phyloP scores from a whole-genome alignment of 2,888 invertebrate species.

The Acrobasis consociella region DNA sequence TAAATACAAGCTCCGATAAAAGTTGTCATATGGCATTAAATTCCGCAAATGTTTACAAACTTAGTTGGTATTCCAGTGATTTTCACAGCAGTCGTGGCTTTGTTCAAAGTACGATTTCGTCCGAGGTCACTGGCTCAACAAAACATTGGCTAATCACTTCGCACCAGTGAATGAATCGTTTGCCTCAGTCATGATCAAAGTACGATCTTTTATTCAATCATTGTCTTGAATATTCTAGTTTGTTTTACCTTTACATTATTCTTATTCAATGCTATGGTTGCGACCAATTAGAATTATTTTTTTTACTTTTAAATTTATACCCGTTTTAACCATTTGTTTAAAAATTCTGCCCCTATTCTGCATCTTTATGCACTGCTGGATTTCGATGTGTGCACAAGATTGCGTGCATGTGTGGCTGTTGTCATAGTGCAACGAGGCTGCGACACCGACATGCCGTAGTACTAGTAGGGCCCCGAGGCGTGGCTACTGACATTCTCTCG shows the following conservation, averaged over 20 bases:
- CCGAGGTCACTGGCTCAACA: constrained; percentile 71
- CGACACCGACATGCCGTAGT: constrained; percentile 54
- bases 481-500: constrained; percentile 58
- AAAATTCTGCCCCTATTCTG: constrained; percentile 52
- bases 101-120: constrained; percentile 68
- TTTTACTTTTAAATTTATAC: neutral
- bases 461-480: constrained; percentile 58
- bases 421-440: constrained; percentile 56
- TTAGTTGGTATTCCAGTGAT: constrained; percentile 22
- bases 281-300: neutral
- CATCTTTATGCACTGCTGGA: constrained; percentile 31
- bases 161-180: constrained; percentile 54
- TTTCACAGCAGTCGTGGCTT: constrained; percentile 55
- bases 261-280: neutral
- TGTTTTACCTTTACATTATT: neutral
- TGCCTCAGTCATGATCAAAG: constrained; percentile 36
- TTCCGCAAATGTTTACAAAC: constrained; percentile 12
- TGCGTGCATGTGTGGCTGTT: constrained; percentile 49
- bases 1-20: neutral
- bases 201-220: constrained; percentile 29
- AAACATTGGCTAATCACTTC: constrained; percentile 69
- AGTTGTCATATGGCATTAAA: neutral
- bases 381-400: constrained; percentile 42
- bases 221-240: constrained; percentile 6
- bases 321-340: neutral